These are phyloP conservation scores for Trachelus tabidus DNA, from an alignment of 2,888 invertebrate species.

Conservation along the genomic window DNA sequence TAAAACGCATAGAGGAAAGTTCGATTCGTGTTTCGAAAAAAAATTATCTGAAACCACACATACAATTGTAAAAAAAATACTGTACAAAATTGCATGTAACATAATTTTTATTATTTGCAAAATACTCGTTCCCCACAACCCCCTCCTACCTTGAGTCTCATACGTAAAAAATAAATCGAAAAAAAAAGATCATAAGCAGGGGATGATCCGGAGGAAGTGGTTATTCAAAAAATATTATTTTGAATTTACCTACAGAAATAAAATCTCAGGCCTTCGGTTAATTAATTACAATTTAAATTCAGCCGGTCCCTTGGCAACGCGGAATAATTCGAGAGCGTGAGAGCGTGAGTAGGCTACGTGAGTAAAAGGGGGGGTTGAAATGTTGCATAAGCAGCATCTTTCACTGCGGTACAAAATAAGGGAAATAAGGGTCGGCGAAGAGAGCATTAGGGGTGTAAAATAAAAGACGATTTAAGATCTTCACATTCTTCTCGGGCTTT, in stretches of 20 bases:
- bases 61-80: too few species aligned
- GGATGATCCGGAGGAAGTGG: too few species aligned
- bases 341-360: neutral
- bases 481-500: slow-evolving; percentile 11
- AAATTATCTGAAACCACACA: too few species aligned
- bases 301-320: slow-evolving; percentile 28
- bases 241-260: slow-evolving; percentile 13
- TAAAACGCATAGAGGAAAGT: too few species aligned
- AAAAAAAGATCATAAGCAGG: too few species aligned
- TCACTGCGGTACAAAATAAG: neutral
- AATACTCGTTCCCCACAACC: too few species aligned
- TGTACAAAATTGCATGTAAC: too few species aligned
- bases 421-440: slow-evolving; percentile 6
- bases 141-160: too few species aligned
- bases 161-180: too few species aligned
- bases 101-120: too few species aligned
- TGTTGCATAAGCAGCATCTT: neutral
- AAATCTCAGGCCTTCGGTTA: slow-evolving; percentile 38
- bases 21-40: too few species aligned
- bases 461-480: slow-evolving; percentile 12
- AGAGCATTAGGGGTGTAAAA: slow-evolving; percentile 8
- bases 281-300: slow-evolving; percentile 47
- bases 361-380: neutral
- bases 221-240: too few species aligned
- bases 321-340: slow-evolving; percentile 17